Evolutionary conservation across 2,888 invertebrate genomes (phyloP), one percentile per base, ranked within the genome.

Genomic region (Aphidius colemani): DNA sequence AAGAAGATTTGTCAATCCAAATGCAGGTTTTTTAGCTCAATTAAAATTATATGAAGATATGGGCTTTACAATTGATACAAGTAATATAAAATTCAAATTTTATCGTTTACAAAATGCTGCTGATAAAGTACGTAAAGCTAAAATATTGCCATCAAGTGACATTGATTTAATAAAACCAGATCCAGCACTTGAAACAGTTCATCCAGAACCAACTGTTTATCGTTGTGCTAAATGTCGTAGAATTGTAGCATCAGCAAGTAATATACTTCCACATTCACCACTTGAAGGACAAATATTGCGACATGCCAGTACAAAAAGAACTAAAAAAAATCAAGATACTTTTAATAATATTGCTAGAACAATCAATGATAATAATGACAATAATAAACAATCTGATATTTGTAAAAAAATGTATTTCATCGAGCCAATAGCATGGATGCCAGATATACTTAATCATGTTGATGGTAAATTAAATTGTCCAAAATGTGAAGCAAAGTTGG

Each of bases 401-500:
- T 96, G 95, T 79, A 86, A 85, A 5, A 88, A 88, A 74, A 93
- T 91, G 71, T 88, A 92, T 82, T 96, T 96, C 83, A 87, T 95
- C 67, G 96, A 96, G 84, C 96, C 96, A 1, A 86, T 96, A 76
- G 85, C 89, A 9, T 96, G 96, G 96, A 96, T 96, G 95, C 85
- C 86, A 58, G 87, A 89, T 74, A 88, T 91, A 53, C 84, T 87
- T 49, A 88, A 88, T 72, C 86, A 85, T 63, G 85, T 90, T 10
- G 89, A 92, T 75, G 95, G 95, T 48, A 95, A 95, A 83, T 86
- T 96, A 67, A 86, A 90, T 81, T 92, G 96, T 81, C 93, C 95
- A 55, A 92, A 93, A 80, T 96, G 96, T 78, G 85, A 85, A 65
- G 88, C 88, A 66, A 95, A 96, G 84, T 85, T 96, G 66, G 96